Conservation (phyloP, 2,113 vertebrate species). For the Aplodontia rufa region DNA sequence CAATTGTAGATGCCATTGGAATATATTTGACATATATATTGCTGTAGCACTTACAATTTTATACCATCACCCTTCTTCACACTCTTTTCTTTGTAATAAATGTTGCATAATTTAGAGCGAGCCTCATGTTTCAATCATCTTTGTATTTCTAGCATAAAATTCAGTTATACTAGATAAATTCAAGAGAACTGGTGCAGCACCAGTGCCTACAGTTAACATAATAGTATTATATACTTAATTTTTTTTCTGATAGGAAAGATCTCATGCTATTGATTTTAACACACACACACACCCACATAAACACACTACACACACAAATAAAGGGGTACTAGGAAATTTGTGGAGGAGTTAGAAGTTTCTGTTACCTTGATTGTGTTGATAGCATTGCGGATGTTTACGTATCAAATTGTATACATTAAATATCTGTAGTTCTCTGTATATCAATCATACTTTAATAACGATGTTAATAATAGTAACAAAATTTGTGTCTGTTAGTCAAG, state of each 20-base stretch:
- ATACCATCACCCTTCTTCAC: not conserved
- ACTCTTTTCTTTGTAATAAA: not conserved
- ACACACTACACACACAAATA: not conserved
- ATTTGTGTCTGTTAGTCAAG: not conserved
- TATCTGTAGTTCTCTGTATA: not conserved
- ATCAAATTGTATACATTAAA: not conserved
- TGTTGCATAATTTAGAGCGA: not conserved
- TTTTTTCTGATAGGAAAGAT: not conserved
- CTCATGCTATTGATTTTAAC: not conserved
- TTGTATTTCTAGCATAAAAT: not conserved
- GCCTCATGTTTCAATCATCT: not conserved
- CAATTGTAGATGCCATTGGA: not conserved
- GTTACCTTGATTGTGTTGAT: not conserved
- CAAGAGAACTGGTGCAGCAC: not conserved
- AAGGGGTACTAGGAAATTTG: not conserved
- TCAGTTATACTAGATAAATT: not conserved
- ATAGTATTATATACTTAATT: not conserved
- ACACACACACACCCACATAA: not conserved
- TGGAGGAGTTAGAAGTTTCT: too few relatives aligned
- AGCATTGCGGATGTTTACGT: not conserved
- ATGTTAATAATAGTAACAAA: not conserved
- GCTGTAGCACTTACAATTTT: not conserved
- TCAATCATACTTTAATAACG: not conserved
- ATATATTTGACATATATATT: not conserved
- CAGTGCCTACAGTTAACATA: not conserved